These are phyloP conservation scores for Platycheirus albimanus DNA, from an alignment of 2,888 invertebrate genomes.

Conservation along the genomic window DNA sequence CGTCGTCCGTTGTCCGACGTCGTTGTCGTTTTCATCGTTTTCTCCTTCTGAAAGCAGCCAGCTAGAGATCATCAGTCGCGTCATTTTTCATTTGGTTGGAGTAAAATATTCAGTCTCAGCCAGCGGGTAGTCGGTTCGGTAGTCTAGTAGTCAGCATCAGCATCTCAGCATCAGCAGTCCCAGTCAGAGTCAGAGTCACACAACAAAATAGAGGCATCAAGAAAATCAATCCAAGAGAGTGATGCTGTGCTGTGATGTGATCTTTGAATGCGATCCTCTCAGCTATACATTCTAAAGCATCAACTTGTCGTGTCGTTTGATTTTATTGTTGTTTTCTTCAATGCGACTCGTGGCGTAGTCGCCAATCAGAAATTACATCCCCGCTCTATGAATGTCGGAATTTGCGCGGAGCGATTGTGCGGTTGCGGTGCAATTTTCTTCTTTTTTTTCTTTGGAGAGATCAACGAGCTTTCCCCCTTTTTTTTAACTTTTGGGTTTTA, in stretches of 20 bases:
- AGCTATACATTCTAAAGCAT: slow-evolving; percentile 1
- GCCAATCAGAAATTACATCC: slow-evolving; percentile 70
- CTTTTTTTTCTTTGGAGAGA: slow-evolving; percentile 36
- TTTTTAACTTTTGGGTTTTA: slow-evolving; percentile 3
- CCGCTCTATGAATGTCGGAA: slow-evolving; percentile 59
- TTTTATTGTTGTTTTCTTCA: slow-evolving; percentile 33
- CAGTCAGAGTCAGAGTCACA: too few species aligned
- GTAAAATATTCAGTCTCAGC: slow-evolving; percentile 16
- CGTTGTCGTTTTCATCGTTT: slow-evolving; percentile 38
- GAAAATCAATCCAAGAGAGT: slow-evolving; percentile 50
- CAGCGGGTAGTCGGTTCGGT: slow-evolving; percentile 29
- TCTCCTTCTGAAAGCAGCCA: slow-evolving; percentile 13
- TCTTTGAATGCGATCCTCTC: slow-evolving; percentile 49
- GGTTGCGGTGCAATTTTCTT: slow-evolving; percentile 13
- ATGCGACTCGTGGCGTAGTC: slow-evolving; percentile 54
- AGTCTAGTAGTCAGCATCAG: too few species aligned
- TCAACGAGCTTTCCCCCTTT: slow-evolving; percentile 51
- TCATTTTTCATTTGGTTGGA: slow-evolving; percentile 37
- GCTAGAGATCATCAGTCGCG: slow-evolving; percentile 50
- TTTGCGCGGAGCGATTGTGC: slow-evolving; percentile 38
- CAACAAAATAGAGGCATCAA: slow-evolving; percentile 48
- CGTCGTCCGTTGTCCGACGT: slow-evolving; percentile 36
- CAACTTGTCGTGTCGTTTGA: slow-evolving; percentile 1
- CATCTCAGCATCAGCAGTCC: too few species aligned
- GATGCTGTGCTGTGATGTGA: too few species aligned